Base-by-base conservation (phyloP, 2,888 invertebrate species). In the Oeneis ivallda region DNA sequence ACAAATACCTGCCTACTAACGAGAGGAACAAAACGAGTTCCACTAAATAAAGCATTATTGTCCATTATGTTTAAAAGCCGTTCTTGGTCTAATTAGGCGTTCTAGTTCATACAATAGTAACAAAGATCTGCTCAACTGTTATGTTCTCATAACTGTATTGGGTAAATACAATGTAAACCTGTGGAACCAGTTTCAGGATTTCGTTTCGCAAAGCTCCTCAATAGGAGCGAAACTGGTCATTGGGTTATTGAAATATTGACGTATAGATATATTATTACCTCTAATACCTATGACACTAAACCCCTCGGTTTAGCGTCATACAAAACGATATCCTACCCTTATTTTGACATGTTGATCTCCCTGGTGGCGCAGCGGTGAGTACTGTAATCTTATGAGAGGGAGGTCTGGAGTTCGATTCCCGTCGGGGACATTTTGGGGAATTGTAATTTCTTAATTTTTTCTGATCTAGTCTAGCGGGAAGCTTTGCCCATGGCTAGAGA, bases 211-310 rank as follows among this genome's bases (percentile, higher is more conserved):
- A 47, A 43, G 45, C 58, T 47, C 32, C 47, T 58, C 45, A 47
- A 26, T 26, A 26, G 34, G 19, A 15, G 37, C 39, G 19, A 47
- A 58, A 58, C 58, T 58, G 7, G 58, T 58, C 15, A 57, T 57
- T 57, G n/a, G n/a, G 15, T 13, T 58, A 32, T 58, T 47, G 58
- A 47, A 57, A 57, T 57, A 57, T 57, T 19, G 41, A 39, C 57
- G 41, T 15, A 47, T 47, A 19, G 13, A 15, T 15, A 41, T 8
- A 8, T 41, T 41, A 41, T 4, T 8, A 11, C 32, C 32, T 34
- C 2, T 6, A 34, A 34, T n/a, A n/a, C n/a, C n/a, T n/a, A n/a
- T n/a, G n/a, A n/a, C n/a, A n/a, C n/a, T n/a, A n/a, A n/a, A n/a
- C n/a, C n/a, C n/a, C n/a, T n/a, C n/a, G 26, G 26, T 26, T 26